phyloP scores from a whole-genome alignment of 2,888 invertebrate genomes.

The Selenia dentaria region DNA sequence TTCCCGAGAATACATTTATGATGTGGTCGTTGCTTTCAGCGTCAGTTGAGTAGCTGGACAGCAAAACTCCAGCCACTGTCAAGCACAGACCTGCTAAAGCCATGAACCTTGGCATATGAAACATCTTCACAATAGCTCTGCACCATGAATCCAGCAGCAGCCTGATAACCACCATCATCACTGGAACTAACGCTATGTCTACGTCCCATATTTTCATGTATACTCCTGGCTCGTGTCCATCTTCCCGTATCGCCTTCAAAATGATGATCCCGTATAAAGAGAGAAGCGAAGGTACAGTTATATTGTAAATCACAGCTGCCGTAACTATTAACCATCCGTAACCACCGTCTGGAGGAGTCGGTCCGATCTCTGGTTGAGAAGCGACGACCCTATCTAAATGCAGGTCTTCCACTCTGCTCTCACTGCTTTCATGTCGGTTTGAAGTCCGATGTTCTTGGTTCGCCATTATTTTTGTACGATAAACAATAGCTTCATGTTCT shows the following conservation, averaged over 20 bases:
- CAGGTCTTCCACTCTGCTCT: conserved; percentile 60
- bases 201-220: conserved; percentile 82
- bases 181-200: conserved; percentile 84
- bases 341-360: conserved; percentile 87
- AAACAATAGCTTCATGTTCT: conserved; percentile 68
- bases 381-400: conserved; percentile 85
- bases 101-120: conserved; percentile 85
- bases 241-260: conserved; percentile 75
- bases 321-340: conserved; percentile 87
- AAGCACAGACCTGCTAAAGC: conserved; percentile 83
- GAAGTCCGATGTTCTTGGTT: conserved; percentile 45
- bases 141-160: conserved; percentile 86
- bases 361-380: conserved; percentile 87
- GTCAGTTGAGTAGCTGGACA: conserved; percentile 78
- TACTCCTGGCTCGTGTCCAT: conserved; percentile 67
- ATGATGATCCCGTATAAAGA: conserved; percentile 83
- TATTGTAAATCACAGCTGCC: conserved; percentile 85
- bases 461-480: conserved; percentile 61
- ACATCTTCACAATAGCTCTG: conserved; percentile 79
- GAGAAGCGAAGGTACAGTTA: conserved; percentile 83
- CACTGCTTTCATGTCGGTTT: conserved; percentile 44
- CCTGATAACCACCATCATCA: conserved; percentile 84
- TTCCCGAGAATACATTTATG: conserved; percentile 78
- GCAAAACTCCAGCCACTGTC: conserved; percentile 83
- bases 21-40: conserved; percentile 71